Evolutionary conservation across 2,888 invertebrate genomes (phyloP).

Genomic region (Anthrax anthrax): DNA sequence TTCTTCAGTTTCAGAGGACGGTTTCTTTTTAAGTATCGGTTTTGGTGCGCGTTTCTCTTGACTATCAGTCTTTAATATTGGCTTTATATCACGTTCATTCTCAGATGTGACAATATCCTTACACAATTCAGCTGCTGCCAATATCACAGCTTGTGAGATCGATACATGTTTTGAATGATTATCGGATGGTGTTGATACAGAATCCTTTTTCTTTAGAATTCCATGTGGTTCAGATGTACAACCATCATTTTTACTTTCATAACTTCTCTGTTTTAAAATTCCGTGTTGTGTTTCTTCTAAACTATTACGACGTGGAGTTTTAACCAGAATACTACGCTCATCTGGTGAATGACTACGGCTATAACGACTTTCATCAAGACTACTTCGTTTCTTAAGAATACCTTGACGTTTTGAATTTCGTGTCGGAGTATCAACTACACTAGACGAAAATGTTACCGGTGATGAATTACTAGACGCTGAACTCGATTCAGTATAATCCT

Average conservation of each 20-base stretch:
- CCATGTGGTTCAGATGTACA: constrained; percentile 57
- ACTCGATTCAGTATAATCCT: constrained; percentile 38
- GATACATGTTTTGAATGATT: constrained; percentile 33
- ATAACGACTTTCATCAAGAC: constrained; percentile 52
- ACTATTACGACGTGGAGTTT: constrained; percentile 32
- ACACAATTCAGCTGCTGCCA: constrained; percentile 37
- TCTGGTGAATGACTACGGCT: constrained; percentile 34
- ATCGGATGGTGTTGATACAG: constrained; percentile 32
- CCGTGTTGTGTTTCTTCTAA: constrained; percentile 42
- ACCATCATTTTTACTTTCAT: constrained; percentile 47
- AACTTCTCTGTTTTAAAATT: constrained; percentile 65
- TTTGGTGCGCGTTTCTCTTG: constrained; percentile 43
- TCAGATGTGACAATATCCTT: constrained; percentile 36
- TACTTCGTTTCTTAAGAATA: constrained; percentile 69
- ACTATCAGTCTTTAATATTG: constrained; percentile 73
- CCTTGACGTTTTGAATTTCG: constrained; percentile 52
- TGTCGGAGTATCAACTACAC: constrained; percentile 51
- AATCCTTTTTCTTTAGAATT: constrained; percentile 49
- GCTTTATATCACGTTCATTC: constrained; percentile 44
- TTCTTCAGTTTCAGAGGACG: constrained; percentile 56
- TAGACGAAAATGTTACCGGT: constrained; percentile 69
- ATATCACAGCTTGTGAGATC: constrained; percentile 33
- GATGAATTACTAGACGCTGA: constrained; percentile 43
- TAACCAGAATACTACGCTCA: constrained; percentile 31
- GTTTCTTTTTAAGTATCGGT: constrained; percentile 80